Conservation (phyloP, 1,140 invertebrate genomes). For the Drosophila repletoides region DNA sequence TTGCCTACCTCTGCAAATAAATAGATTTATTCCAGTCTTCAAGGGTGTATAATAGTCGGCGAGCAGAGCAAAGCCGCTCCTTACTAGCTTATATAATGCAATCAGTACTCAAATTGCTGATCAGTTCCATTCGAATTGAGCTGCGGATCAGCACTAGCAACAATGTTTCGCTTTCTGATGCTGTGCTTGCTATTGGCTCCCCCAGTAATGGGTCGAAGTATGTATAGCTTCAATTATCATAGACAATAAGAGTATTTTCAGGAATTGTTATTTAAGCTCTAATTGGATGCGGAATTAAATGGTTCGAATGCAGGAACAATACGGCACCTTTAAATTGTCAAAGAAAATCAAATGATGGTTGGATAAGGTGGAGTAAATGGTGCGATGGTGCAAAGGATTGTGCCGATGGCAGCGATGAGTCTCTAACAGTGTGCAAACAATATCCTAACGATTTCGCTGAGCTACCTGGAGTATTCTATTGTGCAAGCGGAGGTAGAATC, state of each 20-base stretch:
- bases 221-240: not conserved
- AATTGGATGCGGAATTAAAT: not conserved
- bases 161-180: constrained; percentile 2
- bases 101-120: not conserved
- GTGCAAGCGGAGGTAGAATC: constrained; percentile 10
- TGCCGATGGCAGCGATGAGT: constrained; percentile 15
- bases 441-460: not conserved
- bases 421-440: not conserved
- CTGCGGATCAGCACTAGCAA: not conserved
- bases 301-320: not conserved
- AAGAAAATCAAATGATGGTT: not conserved
- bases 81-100: not conserved
- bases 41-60: not conserved
- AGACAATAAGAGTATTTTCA: not conserved
- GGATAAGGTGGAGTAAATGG: not conserved
- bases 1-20: no score
- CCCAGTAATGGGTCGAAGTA: not conserved
- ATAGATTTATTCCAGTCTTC: no score
- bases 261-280: not conserved
- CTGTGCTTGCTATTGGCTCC: not conserved
- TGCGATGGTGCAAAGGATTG: constrained; percentile 4
- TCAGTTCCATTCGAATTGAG: not conserved
- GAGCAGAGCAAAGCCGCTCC: no score
- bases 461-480: not conserved
- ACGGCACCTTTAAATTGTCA: not conserved